Evolutionary conservation across 1,140 invertebrate species (phyloP).

Genomic region (Drosophila subpulchrella): DNA sequence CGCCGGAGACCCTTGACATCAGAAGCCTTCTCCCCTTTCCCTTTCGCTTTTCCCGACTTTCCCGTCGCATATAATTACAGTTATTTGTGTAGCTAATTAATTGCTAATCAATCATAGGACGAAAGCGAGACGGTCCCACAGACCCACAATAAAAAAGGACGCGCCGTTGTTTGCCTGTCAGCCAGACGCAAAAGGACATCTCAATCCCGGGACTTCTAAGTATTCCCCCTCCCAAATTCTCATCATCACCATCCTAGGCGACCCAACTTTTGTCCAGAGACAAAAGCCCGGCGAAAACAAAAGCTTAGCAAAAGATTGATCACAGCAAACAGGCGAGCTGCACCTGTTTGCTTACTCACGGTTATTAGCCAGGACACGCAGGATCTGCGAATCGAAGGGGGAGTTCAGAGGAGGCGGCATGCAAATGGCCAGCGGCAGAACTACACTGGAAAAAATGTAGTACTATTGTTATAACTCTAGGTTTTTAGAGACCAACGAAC

Average conservation of each 20-base stretch:
- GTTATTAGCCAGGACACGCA: conserved; percentile 72
- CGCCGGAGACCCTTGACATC: conserved; percentile 51
- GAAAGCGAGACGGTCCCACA: conserved; percentile 33
- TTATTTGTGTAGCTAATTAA: conserved; percentile 83
- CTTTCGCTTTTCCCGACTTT: background rate
- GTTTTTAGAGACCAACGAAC: too few relatives aligned
- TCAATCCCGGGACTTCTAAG: conserved; percentile 73
- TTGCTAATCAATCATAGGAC: conserved; percentile 82
- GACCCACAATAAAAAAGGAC: conserved; percentile 63
- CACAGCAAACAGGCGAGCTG: conserved; percentile 57
- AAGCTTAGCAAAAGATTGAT: conserved; percentile 81
- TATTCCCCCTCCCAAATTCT: conserved; percentile 34
- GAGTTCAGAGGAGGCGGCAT: conserved; percentile 22
- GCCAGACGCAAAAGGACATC: conserved; percentile 55
- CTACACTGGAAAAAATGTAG: background rate
- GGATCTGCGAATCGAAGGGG: conserved; percentile 9
- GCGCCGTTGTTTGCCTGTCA: conserved; percentile 59
- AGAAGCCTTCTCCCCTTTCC: conserved; percentile 14
- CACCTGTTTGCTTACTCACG: conserved; percentile 81
- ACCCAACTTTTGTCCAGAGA: conserved; percentile 54
- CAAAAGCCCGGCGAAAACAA: conserved; percentile 80
- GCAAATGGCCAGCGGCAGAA: conserved; percentile 57
- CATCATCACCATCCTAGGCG: background rate
- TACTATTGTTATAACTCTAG: background rate
- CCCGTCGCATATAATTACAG: conserved; percentile 75